phyloP scores from a whole-genome alignment of 35 echinoderm and acorn worm species.

The Anneissia japonica region DNA sequence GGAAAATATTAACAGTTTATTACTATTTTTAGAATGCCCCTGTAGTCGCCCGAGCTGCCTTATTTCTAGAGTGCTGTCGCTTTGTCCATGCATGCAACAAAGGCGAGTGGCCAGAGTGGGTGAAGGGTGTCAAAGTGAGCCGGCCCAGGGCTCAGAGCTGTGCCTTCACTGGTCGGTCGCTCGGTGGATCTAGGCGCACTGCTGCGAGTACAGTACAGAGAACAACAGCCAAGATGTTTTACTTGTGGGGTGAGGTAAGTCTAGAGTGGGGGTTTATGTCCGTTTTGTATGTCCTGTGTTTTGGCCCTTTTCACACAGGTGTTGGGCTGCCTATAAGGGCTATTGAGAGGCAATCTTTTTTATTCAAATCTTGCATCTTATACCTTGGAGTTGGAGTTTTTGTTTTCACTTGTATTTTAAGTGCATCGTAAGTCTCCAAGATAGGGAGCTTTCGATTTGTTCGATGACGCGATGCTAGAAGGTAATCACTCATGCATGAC shows the following conservation, averaged over 20 bases:
- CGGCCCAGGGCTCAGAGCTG: constrained; percentile 69
- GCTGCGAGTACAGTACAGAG: constrained; percentile 72
- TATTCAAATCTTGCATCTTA: too few species aligned
- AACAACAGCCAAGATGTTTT: constrained; percentile 86
- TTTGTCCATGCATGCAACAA: constrained; percentile 99
- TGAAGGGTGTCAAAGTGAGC: constrained; percentile 52
- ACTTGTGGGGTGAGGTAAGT: constrained; percentile 91
- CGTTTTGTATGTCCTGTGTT: not conserved
- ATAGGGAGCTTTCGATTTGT: too few species aligned
- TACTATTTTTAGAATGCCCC: constrained; percentile 62
- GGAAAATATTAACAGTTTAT: too few species aligned
- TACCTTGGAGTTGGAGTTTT: too few species aligned
- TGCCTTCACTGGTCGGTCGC: constrained; percentile 7
- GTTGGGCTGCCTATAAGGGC: too few species aligned
- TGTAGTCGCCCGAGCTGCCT: constrained; percentile 76
- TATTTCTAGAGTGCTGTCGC: constrained; percentile 81
- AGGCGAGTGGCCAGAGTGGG: constrained; percentile 99
- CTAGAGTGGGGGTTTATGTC: not conserved
- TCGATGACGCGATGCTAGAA: too few species aligned
- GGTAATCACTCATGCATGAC: too few species aligned
- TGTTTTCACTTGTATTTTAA: too few species aligned
- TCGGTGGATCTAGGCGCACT: constrained; percentile 24
- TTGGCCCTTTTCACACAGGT: too few species aligned
- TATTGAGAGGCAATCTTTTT: too few species aligned
- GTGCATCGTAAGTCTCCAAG: too few species aligned